phyloP scores from a whole-genome alignment of 2,797 vertebrate genomes.

The Anguilla marmorata region DNA sequence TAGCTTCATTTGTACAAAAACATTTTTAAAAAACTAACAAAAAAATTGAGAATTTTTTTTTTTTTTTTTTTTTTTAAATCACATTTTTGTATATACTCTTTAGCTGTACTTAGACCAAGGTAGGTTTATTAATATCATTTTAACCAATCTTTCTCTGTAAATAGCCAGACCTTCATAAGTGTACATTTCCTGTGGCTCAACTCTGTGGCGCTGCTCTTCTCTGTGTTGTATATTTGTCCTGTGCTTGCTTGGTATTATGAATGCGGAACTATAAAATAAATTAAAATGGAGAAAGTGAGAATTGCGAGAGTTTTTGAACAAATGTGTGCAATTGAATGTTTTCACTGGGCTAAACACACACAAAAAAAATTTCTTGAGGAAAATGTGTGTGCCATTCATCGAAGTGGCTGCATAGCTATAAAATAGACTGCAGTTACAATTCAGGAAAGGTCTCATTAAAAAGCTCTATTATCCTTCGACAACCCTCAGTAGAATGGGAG shows the following conservation, averaged over 20 bases:
- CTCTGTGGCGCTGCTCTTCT: neutral
- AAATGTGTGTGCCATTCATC: neutral
- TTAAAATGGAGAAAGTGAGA: neutral
- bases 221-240: conserved; percentile 5
- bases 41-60: neutral
- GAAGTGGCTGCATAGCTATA: neutral
- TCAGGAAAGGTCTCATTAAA: neutral
- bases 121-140: neutral
- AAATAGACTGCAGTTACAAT: conserved; percentile 6
- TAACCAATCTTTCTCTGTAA: conserved; percentile 53
- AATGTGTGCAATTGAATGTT: neutral
- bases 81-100: conserved; percentile 60
- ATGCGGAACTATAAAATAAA: conserved; percentile 7
- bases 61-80: neutral
- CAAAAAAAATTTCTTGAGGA: neutral
- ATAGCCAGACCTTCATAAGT: conserved; percentile 48
- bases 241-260: conserved; percentile 35
- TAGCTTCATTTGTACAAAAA: neutral
- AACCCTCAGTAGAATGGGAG: conserved; percentile 26
- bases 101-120: conserved; percentile 25
- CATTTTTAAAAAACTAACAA: neutral
- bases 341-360: neutral
- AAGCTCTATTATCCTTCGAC: neutral
- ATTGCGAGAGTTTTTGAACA: neutral
- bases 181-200: conserved; percentile 9